Percentiles rank a stretch among this genome's conserved stretches.
Conservation (phyloP, 2,797 vertebrate species). For the Dendrocincla fuliginosa region DNA sequence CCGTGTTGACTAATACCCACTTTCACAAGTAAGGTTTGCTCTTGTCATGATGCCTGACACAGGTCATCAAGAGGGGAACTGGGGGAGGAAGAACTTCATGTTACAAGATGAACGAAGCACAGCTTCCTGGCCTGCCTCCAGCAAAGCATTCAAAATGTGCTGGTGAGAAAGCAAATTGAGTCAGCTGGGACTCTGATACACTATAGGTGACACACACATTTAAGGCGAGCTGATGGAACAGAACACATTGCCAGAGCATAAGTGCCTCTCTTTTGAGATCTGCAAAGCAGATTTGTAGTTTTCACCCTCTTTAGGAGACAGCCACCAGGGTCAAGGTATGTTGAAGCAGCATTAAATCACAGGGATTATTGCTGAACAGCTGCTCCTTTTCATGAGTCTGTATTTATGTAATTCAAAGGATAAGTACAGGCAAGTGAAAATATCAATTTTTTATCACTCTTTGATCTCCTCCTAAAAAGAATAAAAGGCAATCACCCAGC, state of each 20-base stretch:
- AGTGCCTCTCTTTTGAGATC: neutral
- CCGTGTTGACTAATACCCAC: neutral
- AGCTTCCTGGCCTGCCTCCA: neutral
- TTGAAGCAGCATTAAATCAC: constrained; percentile 19
- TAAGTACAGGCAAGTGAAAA: constrained; percentile 1
- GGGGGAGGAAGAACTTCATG: neutral
- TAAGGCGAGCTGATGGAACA: neutral
- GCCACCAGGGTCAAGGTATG: neutral
- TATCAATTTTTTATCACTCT: neutral
- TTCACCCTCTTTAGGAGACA: neutral
- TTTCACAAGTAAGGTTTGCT: neutral
- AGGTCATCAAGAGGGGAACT: neutral
- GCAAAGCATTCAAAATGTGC: neutral
- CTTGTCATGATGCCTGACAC: neutral
- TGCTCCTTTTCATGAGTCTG: neutral
- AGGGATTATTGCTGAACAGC: neutral
- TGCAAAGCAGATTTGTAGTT: neutral
- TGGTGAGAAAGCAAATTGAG: neutral
- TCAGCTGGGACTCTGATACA: neutral
- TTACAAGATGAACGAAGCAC: neutral
- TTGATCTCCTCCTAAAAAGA: constrained; percentile 3
- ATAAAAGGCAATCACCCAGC: neutral
- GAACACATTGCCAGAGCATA: neutral
- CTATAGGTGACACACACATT: neutral
- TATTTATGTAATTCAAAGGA: constrained; percentile 14